These are phyloP conservation scores for Diceros bicornis DNA, from an alignment of 2,797 vertebrate species.

Conservation along the genomic window DNA sequence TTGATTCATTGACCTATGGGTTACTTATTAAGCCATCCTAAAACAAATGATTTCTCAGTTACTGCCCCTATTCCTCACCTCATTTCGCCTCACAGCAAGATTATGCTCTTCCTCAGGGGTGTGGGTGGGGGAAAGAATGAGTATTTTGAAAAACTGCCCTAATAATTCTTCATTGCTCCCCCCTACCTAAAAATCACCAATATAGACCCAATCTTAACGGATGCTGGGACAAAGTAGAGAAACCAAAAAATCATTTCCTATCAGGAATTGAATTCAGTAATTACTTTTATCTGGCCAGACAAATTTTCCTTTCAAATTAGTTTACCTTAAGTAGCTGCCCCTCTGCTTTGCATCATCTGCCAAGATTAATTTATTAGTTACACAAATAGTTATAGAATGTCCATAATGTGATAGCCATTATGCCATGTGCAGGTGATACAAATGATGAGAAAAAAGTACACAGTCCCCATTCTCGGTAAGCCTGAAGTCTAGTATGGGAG, in stretches of 20 bases:
- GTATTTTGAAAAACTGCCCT: neutral
- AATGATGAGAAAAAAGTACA: slow-evolving; percentile 9
- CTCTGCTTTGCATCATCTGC: neutral
- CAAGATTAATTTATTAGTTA: slow-evolving; percentile 62
- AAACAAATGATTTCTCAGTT: neutral
- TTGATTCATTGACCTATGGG: neutral
- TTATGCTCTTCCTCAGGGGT: neutral
- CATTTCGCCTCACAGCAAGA: neutral
- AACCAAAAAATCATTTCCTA: neutral
- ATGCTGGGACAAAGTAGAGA: neutral
- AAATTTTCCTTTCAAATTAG: slow-evolving; percentile 24
- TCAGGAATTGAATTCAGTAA: neutral
- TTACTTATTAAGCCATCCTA: neutral
- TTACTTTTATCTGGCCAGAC: slow-evolving; percentile 8
- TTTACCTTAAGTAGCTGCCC: neutral
- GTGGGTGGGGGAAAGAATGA: rapidly evolving
- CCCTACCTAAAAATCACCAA: neutral
- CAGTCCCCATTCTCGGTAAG: neutral
- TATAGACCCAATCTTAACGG: neutral
- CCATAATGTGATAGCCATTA: neutral
- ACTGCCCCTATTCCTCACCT: neutral
- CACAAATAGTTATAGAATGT: slow-evolving; percentile 52
- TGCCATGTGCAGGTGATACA: neutral
- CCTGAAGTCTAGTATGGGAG: neutral
- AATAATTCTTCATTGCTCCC: neutral